phyloP scores from a whole-genome alignment of 2,797 vertebrate genomes.

The Eulemur coronatus region DNA sequence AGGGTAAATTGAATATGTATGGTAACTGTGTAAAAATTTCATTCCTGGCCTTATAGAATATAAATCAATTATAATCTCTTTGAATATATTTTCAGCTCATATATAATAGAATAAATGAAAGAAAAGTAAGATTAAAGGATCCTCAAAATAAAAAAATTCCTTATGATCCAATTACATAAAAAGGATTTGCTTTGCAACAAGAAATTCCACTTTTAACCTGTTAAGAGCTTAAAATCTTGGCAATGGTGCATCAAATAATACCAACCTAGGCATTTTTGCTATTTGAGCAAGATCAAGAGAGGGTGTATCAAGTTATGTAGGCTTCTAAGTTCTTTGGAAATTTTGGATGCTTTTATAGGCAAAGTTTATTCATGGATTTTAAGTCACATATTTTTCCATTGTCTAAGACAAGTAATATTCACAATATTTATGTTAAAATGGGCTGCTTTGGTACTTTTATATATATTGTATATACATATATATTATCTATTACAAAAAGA shows the following conservation, averaged over 20 bases:
- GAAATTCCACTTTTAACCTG: neutral
- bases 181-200: neutral
- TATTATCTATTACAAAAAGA: neutral
- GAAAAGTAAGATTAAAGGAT: neutral
- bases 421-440: neutral
- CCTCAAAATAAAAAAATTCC: neutral
- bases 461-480: neutral
- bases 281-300: neutral
- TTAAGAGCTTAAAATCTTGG: neutral
- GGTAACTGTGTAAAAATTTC: neutral
- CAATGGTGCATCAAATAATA: neutral
- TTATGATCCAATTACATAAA: neutral
- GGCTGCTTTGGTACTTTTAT: neutral
- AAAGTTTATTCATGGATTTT: neutral
- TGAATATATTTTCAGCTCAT: conserved; percentile 7
- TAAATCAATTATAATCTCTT: neutral
- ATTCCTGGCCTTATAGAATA: neutral
- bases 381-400: neutral
- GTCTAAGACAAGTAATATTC: neutral
- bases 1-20: neutral
- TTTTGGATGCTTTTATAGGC: neutral
- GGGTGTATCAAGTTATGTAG: neutral
- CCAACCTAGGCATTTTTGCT: neutral
- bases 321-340: neutral
- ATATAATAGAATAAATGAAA: neutral